Evolutionary conservation across 2,888 invertebrate genomes (phyloP).

Genomic region (Dicranocentrus wangi): DNA sequence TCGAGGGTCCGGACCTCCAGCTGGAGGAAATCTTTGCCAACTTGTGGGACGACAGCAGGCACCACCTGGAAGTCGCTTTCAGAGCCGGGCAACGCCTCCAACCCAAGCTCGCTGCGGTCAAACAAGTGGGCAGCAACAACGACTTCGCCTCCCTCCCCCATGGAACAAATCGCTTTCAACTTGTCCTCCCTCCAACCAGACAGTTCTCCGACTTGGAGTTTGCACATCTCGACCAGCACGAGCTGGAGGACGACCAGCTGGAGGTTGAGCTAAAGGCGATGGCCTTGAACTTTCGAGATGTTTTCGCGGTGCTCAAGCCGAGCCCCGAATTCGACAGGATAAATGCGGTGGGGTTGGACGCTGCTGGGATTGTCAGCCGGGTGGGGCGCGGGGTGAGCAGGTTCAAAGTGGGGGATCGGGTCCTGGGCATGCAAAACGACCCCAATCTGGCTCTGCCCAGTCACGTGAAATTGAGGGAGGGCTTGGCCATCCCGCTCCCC

Average conservation of each 20-base stretch:
- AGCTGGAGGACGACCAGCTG: conserved; percentile 25
- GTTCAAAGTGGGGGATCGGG: conserved; percentile 36
- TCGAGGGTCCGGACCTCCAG: too few species aligned
- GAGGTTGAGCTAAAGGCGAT: conserved; percentile 43
- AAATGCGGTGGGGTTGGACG: conserved; percentile 40
- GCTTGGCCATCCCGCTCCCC: not conserved
- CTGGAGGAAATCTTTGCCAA: conserved; percentile 10
- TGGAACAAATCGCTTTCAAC: conserved; percentile 36
- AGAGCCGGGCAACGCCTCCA: too few species aligned
- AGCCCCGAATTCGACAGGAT: conserved; percentile 2
- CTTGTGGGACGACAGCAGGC: too few species aligned
- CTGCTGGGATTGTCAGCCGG: conserved; percentile 24
- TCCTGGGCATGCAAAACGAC: too few species aligned
- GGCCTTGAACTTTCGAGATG: conserved; percentile 48
- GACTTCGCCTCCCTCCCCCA: too few species aligned
- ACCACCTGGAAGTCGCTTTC: too few species aligned
- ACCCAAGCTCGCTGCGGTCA: not conserved
- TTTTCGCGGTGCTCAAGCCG: conserved; percentile 45
- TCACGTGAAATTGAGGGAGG: conserved; percentile 17
- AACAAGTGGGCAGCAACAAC: too few species aligned
- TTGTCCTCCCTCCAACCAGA: conserved; percentile 23
- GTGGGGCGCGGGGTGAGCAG: conserved; percentile 18
- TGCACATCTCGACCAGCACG: not conserved
- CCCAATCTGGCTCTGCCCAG: conserved; percentile 37
- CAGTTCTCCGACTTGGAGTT: conserved; percentile 49